A percentile compares a stretch with the other conserved stretches of the same genome.
Conservation (phyloP, 2,888 invertebrate species). For the Cantharis rustica region DNA sequence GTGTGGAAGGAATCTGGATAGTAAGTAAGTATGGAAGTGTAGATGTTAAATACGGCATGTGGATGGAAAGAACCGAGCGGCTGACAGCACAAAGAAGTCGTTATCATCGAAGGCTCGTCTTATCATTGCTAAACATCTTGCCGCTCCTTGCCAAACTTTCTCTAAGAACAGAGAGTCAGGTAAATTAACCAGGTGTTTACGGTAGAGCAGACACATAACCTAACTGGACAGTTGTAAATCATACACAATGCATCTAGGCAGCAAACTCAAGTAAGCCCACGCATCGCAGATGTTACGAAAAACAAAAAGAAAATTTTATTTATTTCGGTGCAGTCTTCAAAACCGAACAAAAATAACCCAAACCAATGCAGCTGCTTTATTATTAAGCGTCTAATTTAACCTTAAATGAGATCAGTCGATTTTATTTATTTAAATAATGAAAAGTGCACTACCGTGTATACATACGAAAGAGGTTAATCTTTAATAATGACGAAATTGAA, state of each 20-base stretch:
- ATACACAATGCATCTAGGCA: constrained; percentile 43
- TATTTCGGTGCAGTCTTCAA: constrained; percentile 48
- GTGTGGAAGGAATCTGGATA: no score
- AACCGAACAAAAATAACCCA: constrained; percentile 42
- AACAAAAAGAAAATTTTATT: constrained; percentile 48
- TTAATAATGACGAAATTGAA: constrained; percentile 25
- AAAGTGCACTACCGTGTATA: not conserved
- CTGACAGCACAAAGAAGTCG: constrained; percentile 43
- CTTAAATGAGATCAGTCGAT: not conserved
- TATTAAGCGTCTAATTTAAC: not conserved
- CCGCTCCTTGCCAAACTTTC: constrained; percentile 55
- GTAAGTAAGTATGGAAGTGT: not conserved
- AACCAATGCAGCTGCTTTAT: constrained; percentile 44
- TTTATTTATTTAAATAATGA: not conserved
- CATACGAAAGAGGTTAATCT: constrained; percentile 38
- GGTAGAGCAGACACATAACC: constrained; percentile 35
- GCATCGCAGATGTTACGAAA: constrained; percentile 46
- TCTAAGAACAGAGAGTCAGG: constrained; percentile 41
- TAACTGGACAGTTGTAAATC: constrained; percentile 48
- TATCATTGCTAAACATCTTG: constrained; percentile 43
- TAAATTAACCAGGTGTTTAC: constrained; percentile 28
- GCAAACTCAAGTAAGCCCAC: constrained; percentile 40
- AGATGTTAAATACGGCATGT: not conserved
- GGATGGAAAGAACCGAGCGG: constrained; percentile 23
- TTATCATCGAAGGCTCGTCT: constrained; percentile 51